Base-by-base conservation (phyloP, 1,140 invertebrate genomes). In the Venustaconcha ellipsiformis region DNA sequence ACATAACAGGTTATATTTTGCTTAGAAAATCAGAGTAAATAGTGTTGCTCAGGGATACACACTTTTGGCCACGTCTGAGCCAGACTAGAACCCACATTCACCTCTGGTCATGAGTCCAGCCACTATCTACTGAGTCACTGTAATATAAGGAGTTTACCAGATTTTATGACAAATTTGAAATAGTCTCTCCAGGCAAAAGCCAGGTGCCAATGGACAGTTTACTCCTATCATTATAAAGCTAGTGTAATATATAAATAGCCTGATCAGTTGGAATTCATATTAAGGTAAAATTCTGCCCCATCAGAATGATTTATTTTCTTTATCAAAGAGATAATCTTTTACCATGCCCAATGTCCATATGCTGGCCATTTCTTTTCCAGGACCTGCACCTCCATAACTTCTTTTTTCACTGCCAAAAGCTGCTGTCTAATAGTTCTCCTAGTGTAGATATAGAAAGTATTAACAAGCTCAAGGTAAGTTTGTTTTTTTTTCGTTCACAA, bases 351-450 rank as follows among this genome's bases (percentile, higher is more conserved):
- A 20, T 17, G 13, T 48, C 48, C 12, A 67, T 12, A 37, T 37
- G 23, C 48, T 26, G 30, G 23, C 23, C 18, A 23, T 66, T 80
- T 48, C 78, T 55, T 57, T 78, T 81, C 20, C 71, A 90, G 58
- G 96, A 97, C 90, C 92, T 93, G 73, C 95, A 97, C 90, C 88
- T 97, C 30, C 94, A 96, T 83, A 96, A 96, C 89, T 92, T 97
- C 73, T 97, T 97, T 90, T 80, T 81, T 30, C 90, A 91, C 70
- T 90, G 90, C 73, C 89, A 91, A 77, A 90, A 88, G 71, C 77
- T 91, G 70, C 80, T 89, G 63, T 84, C 94, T 92, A 86, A 92
- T 91, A 3, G 91, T 91, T n/a, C 92, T 91, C 1, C 89, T 67
- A 82, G 84, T 92, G 72, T 80, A 0, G 95, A 96, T 76, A 92